phyloP scores from a whole-genome alignment of 2,113 vertebrate species.

The Eubucco bourcierii region DNA sequence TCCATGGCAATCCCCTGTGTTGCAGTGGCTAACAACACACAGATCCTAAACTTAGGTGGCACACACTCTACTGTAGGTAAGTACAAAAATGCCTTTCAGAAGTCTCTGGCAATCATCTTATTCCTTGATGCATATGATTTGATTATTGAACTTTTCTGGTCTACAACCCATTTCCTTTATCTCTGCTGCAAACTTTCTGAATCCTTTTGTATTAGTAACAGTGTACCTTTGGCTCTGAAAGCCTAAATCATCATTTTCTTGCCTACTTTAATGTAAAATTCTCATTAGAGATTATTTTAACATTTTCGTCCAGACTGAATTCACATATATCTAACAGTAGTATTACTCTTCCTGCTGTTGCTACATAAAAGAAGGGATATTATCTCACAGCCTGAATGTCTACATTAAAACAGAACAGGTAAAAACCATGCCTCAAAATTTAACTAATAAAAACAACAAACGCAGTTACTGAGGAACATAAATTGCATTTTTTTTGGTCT shows the following conservation, averaged over 20 bases:
- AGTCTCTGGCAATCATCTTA: background rate
- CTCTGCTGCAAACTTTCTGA: background rate
- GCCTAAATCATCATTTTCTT: background rate
- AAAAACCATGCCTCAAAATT: background rate
- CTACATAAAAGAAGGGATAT: constrained; percentile 33
- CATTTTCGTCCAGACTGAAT: background rate
- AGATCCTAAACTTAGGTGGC: background rate
- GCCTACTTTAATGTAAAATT: background rate
- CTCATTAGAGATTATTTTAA: background rate
- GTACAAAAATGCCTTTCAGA: background rate
- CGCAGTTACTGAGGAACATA: background rate
- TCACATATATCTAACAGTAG: background rate
- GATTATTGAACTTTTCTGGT: background rate
- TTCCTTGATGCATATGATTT: background rate
- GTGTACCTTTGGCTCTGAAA: background rate
- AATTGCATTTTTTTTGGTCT: background rate
- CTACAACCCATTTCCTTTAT: background rate
- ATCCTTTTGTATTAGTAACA: background rate
- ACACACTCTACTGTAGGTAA: background rate
- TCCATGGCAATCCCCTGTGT: background rate
- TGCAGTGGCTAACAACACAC: background rate
- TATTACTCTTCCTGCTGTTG: background rate
- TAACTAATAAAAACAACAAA: background rate
- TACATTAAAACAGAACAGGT: background rate
- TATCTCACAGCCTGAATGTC: constrained; percentile 55